phyloP scores from a whole-genome alignment of 2,888 invertebrate species.

The Suillia variegata region DNA sequence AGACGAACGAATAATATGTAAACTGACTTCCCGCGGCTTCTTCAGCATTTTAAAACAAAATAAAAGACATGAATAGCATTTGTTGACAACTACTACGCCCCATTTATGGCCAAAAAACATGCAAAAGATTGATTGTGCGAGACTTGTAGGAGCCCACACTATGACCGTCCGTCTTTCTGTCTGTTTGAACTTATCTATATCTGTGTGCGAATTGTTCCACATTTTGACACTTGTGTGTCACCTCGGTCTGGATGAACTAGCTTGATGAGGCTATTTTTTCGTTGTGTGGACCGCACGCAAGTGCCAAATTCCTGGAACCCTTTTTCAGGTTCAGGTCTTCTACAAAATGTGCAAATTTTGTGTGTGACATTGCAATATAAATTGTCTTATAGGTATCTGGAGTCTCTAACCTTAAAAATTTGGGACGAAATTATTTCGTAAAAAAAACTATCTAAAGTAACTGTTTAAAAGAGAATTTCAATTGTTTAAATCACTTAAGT shows the following conservation, averaged over 20 bases:
- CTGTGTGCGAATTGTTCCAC: conserved; percentile 18
- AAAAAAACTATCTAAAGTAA: too few relatives aligned
- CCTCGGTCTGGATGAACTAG: too few relatives aligned
- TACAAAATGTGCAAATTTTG: conserved; percentile 35
- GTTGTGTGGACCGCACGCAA: conserved; percentile 39
- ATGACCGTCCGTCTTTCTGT: too few relatives aligned
- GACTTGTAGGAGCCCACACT: conserved; percentile 24
- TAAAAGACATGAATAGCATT: too few relatives aligned
- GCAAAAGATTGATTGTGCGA: conserved; percentile 19
- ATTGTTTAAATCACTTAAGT: too few relatives aligned
- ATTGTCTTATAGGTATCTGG: too few relatives aligned
- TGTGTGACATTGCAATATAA: conserved; percentile 48
- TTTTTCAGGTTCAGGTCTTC: too few relatives aligned
- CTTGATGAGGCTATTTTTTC: conserved; percentile 13
- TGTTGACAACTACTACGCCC: conserved; percentile 24
- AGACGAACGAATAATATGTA: too few relatives aligned
- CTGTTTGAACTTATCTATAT: too few relatives aligned
- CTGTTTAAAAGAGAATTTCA: too few relatives aligned
- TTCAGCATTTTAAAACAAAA: background rate
- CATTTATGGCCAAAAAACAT: background rate
- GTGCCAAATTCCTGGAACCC: conserved; percentile 7
- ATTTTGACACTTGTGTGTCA: conserved; percentile 24
- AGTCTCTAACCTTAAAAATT: too few relatives aligned
- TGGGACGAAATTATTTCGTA: too few relatives aligned
- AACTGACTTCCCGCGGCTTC: background rate